These are phyloP conservation scores for Samia ricini DNA, from an alignment of 1,140 invertebrate species.

Conservation along the genomic window DNA sequence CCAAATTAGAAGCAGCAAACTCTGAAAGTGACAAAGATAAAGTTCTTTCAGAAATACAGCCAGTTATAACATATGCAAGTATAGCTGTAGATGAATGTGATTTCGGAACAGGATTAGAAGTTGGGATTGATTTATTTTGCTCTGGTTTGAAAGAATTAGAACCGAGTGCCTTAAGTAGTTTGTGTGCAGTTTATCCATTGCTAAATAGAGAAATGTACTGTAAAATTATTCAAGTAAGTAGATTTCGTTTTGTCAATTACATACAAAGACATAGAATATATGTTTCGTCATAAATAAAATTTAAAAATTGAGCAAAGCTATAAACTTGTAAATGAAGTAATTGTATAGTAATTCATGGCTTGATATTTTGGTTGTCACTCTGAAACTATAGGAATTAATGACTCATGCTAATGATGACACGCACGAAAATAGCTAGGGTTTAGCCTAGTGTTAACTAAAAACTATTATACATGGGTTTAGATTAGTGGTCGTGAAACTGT, in stretches of 20 bases:
- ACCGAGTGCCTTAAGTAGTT: slow-evolving; percentile 79
- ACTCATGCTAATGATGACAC: too few species aligned
- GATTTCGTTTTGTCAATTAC: background rate
- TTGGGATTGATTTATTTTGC: slow-evolving; percentile 91
- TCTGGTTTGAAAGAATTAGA: slow-evolving; percentile 85
- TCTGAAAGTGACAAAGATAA: slow-evolving; percentile 79
- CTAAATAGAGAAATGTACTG: slow-evolving; percentile 85
- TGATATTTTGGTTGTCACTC: too few species aligned
- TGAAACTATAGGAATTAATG: too few species aligned
- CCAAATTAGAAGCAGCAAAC: slow-evolving; percentile 81
- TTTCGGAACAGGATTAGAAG: slow-evolving; percentile 93
- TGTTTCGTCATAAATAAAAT: too few species aligned
- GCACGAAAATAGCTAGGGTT: too few species aligned
- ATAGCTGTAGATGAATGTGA: slow-evolving; percentile 97
- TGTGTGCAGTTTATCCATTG: slow-evolving; percentile 88
- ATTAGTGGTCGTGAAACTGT: too few species aligned
- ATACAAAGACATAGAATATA: too few species aligned
- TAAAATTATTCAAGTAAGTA: slow-evolving; percentile 82
- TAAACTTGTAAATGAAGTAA: too few species aligned
- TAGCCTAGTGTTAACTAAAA: too few species aligned
- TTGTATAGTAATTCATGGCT: too few species aligned
- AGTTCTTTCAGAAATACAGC: slow-evolving; percentile 83
- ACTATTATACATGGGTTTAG: too few species aligned
- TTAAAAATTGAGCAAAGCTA: too few species aligned
- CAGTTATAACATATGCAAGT: slow-evolving; percentile 87